Percentiles rank a stretch among this genome's conserved stretches.
phyloP scores from a whole-genome alignment of 1,140 invertebrate genomes.

The Hylaeus volcanicus region DNA sequence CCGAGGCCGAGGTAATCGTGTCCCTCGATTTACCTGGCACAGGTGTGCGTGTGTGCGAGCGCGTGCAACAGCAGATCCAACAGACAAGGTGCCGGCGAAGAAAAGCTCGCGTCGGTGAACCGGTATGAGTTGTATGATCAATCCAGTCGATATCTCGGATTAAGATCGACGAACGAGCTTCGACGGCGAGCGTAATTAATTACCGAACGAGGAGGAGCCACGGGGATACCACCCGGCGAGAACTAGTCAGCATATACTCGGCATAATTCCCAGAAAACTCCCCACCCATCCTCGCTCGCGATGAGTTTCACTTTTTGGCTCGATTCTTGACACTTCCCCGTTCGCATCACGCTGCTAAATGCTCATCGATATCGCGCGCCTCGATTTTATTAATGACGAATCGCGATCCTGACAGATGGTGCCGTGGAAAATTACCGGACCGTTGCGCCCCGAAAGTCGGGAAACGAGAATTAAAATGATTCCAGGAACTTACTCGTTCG shows the following conservation, averaged over 20 bases:
- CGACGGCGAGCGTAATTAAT: conserved; percentile 76
- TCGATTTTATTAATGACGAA: conserved; percentile 39
- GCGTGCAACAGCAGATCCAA: background rate
- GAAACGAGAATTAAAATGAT: no score
- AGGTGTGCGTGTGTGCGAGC: background rate
- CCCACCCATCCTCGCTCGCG: conserved; percentile 2
- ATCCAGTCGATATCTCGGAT: conserved; percentile 69
- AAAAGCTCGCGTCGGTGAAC: conserved; percentile 44
- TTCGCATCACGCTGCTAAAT: conserved; percentile 23
- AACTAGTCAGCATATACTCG: conserved; percentile 72
- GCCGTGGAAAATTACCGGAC: no score
- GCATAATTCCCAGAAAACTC: conserved; percentile 73
- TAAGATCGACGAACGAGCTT: conserved; percentile 74
- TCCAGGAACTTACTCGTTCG: no score
- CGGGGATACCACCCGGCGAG: conserved; percentile 72
- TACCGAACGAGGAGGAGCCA: conserved; percentile 67
- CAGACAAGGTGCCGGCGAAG: conserved; percentile 30
- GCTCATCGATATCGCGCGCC: conserved; percentile 15
- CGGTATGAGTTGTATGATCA: conserved; percentile 44
- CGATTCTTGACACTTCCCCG: conserved; percentile 48
- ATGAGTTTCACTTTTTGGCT: conserved; percentile 35
- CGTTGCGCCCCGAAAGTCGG: no score
- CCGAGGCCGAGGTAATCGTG: conserved; percentile 11
- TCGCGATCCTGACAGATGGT: conserved; percentile 9
- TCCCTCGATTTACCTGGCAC: conserved; percentile 5